phyloP scores from a whole-genome alignment of 1,140 invertebrate genomes.

The Zophobas atratus region DNA sequence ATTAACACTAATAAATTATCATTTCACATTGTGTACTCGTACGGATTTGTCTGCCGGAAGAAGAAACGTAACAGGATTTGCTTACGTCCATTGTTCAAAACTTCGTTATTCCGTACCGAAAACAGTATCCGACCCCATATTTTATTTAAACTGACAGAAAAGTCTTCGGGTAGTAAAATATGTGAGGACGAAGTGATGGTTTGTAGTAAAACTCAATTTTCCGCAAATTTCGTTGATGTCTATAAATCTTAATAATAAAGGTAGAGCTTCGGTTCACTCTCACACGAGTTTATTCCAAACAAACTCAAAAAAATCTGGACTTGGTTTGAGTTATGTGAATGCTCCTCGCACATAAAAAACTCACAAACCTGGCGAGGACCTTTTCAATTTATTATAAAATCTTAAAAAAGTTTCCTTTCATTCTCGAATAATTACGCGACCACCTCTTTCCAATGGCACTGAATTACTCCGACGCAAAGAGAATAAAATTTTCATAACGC shows the following conservation, averaged over 20 bases:
- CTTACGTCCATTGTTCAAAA: slow-evolving; percentile 12
- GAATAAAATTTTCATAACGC: no score
- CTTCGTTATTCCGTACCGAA: slow-evolving; percentile 4
- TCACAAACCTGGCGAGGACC: slow-evolving; percentile 13
- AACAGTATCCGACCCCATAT: slow-evolving; percentile 18
- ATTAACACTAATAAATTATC: no score
- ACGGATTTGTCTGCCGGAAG: slow-evolving; percentile 1
- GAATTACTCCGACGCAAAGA: background rate
- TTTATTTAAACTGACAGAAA: slow-evolving; percentile 35
- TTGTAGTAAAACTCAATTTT: slow-evolving; percentile 41
- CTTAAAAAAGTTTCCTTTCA: slow-evolving; percentile 8
- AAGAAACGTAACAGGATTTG: slow-evolving; percentile 13
- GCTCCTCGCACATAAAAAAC: slow-evolving; percentile 11
- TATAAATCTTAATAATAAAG: slow-evolving; percentile 43
- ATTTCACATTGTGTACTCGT: no score
- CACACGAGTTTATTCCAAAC: slow-evolving; percentile 8
- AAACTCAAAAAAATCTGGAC: slow-evolving; percentile 17
- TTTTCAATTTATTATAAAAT: slow-evolving; percentile 21
- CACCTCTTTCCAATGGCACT: background rate
- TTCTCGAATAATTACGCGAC: slow-evolving; percentile 9
- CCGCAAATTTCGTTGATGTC: slow-evolving; percentile 25
- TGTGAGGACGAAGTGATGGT: slow-evolving; percentile 38
- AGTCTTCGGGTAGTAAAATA: slow-evolving; percentile 30
- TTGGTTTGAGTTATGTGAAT: slow-evolving; percentile 30
- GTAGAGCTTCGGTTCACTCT: slow-evolving; percentile 14